A percentile compares a stretch with the other conserved stretches of the same genome.
Conservation (phyloP, 2,888 invertebrate genomes). For the Aspidiotus destructor region DNA sequence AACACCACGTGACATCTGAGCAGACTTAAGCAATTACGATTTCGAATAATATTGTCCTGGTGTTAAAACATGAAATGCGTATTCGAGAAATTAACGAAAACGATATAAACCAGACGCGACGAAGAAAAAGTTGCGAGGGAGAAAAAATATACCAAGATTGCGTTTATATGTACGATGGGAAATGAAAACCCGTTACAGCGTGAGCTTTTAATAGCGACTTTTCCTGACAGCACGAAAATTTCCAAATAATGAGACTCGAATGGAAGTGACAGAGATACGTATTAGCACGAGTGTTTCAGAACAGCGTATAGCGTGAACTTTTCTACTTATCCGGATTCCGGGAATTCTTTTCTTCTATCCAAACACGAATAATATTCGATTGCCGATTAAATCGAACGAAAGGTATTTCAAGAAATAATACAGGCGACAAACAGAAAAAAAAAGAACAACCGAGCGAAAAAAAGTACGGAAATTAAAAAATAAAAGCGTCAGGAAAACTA, state of each 20-base stretch:
- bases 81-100: constrained; percentile 4
- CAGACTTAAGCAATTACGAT: too few relatives aligned
- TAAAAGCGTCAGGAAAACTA: background rate
- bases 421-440: too few relatives aligned
- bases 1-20: too few relatives aligned
- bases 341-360: too few relatives aligned
- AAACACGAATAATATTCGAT: too few relatives aligned
- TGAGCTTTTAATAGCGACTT: constrained; percentile 14
- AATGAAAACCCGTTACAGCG: background rate
- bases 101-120: background rate
- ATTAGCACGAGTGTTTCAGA: background rate
- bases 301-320: background rate
- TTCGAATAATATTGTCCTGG: too few relatives aligned
- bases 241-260: constrained; percentile 11
- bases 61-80: too few relatives aligned
- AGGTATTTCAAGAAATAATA: too few relatives aligned
- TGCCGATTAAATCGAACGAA: too few relatives aligned
- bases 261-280: constrained; percentile 11
- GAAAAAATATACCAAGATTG: background rate
- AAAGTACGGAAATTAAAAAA: constrained; percentile 1
- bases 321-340: too few relatives aligned
- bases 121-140: background rate
- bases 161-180: background rate
- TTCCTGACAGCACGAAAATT: constrained; percentile 12
- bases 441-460: too few relatives aligned